Percentiles rank a stretch among this genome's conserved stretches.
phyloP scores from a whole-genome alignment of 2,888 invertebrate species.

The Drosophila paracracens region DNA sequence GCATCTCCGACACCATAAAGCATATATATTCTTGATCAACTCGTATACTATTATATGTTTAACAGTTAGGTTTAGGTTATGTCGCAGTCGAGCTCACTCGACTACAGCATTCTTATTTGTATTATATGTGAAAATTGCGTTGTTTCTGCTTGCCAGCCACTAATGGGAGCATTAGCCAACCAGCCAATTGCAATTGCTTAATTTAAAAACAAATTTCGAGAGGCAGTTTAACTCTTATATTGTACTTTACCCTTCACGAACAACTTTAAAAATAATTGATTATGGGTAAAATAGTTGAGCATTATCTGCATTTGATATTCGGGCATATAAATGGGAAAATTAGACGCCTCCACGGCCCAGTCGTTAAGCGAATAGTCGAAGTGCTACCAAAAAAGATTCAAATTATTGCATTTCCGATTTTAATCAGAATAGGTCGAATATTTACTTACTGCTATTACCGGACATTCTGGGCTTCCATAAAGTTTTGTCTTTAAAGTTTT shows the following conservation, averaged over 20 bases:
- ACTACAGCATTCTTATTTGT: neutral
- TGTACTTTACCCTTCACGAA: neutral
- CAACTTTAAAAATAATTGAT: neutral
- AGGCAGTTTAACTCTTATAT: neutral
- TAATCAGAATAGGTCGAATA: neutral
- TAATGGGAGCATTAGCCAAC: neutral
- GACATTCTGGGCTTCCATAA: conserved; percentile 25
- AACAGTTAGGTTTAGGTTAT: neutral
- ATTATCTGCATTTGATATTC: neutral
- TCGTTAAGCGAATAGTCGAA: conserved; percentile 26
- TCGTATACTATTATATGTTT: too few species aligned
- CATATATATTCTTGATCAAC: too few species aligned
- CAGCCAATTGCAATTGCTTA: neutral
- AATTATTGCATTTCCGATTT: neutral
- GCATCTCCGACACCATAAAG: too few species aligned
- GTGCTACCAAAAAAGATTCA: conserved; percentile 9
- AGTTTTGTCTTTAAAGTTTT: conserved; percentile 14
- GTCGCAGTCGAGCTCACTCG: neutral
- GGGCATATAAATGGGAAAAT: conserved; percentile 27
- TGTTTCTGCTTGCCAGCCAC: neutral
- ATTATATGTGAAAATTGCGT: neutral
- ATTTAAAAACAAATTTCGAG: neutral
- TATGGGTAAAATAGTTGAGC: neutral
- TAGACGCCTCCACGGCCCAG: conserved; percentile 15
- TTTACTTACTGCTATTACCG: conserved; percentile 36